These are phyloP conservation scores for Caenorhabditis virilis DNA, from an alignment of 2,888 invertebrate genomes.

Conservation along the genomic window DNA sequence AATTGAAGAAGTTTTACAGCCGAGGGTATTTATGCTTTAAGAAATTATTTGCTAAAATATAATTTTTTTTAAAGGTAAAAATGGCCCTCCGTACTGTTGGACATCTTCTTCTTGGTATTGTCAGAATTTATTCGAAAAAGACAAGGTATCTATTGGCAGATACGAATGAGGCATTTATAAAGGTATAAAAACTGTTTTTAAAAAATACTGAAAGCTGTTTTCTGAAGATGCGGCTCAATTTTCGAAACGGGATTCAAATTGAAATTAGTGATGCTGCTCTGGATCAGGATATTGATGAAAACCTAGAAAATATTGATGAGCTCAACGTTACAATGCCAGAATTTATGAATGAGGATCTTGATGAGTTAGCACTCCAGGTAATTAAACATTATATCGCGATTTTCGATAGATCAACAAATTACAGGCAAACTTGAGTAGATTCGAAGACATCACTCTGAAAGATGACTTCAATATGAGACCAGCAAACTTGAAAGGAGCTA, in stretches of 20 bases:
- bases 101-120: conserved; percentile 92
- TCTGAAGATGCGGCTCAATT: conserved; percentile 32
- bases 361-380: conserved; percentile 20
- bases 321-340: conserved; percentile 30
- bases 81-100: conserved; percentile 97
- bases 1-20: conserved; percentile 96
- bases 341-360: conserved; percentile 21
- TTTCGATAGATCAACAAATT: not conserved
- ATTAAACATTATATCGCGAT: not conserved
- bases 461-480: conserved; percentile 19
- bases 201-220: not conserved
- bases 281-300: not conserved
- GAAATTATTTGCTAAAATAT: not conserved
- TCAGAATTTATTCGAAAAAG: conserved; percentile 96
- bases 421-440: conserved; percentile 25
- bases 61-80: conserved; percentile 77
- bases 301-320: conserved; percentile 5
- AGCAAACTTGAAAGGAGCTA: conserved; percentile 1
- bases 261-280: conserved; percentile 14
- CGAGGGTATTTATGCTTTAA: conserved; percentile 76
- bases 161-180: conserved; percentile 98
- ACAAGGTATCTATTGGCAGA: conserved; percentile 96
- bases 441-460: conserved; percentile 35
- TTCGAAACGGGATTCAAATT: conserved; percentile 21
- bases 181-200: conserved; percentile 76